Base-by-base conservation (phyloP, 2,888 invertebrate species). In the Diaperis boleti region DNA sequence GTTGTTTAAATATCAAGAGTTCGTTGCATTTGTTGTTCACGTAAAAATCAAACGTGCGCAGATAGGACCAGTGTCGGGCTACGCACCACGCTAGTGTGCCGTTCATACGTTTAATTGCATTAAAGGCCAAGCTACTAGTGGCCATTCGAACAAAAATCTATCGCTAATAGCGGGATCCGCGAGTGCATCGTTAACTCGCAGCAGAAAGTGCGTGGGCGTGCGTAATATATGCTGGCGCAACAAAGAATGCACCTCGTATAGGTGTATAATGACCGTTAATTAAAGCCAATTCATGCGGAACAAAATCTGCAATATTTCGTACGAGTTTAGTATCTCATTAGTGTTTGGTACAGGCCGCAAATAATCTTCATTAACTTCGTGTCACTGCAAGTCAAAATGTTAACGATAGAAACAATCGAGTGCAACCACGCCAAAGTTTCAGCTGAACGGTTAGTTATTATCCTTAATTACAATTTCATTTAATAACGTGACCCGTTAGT, bases 151-250 rank as follows among this genome's bases (percentile, higher is more conserved):
- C n/a, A n/a, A n/a, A n/a, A n/a, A n/a, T n/a, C n/a, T n/a, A n/a
- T n/a, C n/a, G n/a, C n/a, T n/a, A n/a, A n/a, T n/a, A n/a, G 20
- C 20, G 6, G 20, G 6, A 20, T 20, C 20, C 20, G n/a, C n/a
- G n/a, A n/a, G n/a, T 69, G 68, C 70, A 69, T 70, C 67, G 67
- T 70, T 69, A 70, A 69, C n/a, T n/a, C n/a, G n/a, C n/a, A 70
- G 65, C 59, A 44, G 35, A 55, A 59, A 64, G 63, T 69, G 59
- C 66, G 66, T 64, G 44, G 55, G 55, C 33, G 55, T 31, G 20
- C 42, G 31, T 33, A 52, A 37, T 22, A 35, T 31, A 42, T 37
- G 37, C 8, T 22, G 35, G n/a, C 20, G 26, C 10, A 22, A 18
- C n/a, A 44, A 20, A 52, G 42, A 42, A 54, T 54, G 42, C 41